Evolutionary conservation across 1,140 invertebrate species (phyloP).

Genomic region (Cydia pomonella): DNA sequence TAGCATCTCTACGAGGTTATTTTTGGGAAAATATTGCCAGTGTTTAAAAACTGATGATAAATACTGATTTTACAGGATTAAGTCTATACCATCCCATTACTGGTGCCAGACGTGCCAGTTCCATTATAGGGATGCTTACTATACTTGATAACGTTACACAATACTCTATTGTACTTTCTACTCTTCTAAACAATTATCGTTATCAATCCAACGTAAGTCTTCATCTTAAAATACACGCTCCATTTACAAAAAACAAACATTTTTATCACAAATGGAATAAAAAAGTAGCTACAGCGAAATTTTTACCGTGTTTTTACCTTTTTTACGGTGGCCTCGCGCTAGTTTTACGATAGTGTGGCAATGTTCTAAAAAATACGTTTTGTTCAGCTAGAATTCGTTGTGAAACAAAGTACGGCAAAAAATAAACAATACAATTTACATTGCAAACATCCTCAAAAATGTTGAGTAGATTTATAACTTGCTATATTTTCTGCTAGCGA

Average conservation of each 20-base stretch:
- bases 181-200: neutral
- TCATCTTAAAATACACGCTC: neutral
- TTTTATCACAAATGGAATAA: constrained; percentile 1
- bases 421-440: neutral
- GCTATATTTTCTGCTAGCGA: too few relatives aligned
- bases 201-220: neutral
- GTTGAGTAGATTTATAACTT: too few relatives aligned
- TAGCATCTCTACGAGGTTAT: too few relatives aligned
- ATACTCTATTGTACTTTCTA: neutral
- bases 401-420: neutral
- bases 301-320: neutral
- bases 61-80: too few relatives aligned
- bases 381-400: neutral
- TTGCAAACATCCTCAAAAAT: too few relatives aligned
- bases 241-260: constrained; percentile 7
- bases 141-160: neutral
- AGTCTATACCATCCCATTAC: too few relatives aligned
- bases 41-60: too few relatives aligned
- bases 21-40: too few relatives aligned
- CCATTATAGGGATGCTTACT: too few relatives aligned
- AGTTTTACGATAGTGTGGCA: neutral
- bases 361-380: constrained; percentile 9
- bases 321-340: neutral
- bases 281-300: neutral
- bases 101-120: too few relatives aligned